Percentiles rank a stretch among this genome's conserved stretches.
phyloP scores from a whole-genome alignment of 2,113 vertebrate genomes.

The Pipra filicauda region DNA sequence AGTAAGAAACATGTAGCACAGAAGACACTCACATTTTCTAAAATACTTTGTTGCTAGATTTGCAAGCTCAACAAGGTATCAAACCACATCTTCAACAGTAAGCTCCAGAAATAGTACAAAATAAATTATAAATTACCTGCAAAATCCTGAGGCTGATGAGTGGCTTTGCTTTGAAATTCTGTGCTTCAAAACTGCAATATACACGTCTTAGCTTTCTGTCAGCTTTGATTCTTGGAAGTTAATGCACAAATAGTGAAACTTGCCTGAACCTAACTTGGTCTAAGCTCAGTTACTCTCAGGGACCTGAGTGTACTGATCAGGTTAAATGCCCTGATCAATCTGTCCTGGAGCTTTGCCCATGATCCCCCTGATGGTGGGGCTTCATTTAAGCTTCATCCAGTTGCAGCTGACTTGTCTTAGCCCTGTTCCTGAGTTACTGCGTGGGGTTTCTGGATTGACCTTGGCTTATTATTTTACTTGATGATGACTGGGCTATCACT shows the following conservation, averaged over 20 bases:
- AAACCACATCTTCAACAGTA: too few relatives aligned
- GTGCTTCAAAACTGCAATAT: neutral
- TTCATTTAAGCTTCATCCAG: neutral
- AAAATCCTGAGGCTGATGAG: too few relatives aligned
- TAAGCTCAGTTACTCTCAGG: neutral
- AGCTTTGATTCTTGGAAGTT: neutral
- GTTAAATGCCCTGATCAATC: neutral
- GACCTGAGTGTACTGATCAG: neutral
- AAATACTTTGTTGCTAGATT: too few relatives aligned
- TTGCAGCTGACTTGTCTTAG: neutral
- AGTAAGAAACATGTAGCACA: too few relatives aligned
- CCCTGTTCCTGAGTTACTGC: neutral
- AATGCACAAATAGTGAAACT: neutral
- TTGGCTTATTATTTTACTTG: neutral
- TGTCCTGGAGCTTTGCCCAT: neutral
- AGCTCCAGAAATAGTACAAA: too few relatives aligned
- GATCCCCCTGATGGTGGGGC: neutral
- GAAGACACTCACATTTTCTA: too few relatives aligned
- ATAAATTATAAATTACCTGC: too few relatives aligned
- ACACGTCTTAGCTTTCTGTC: neutral
- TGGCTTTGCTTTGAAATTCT: too few relatives aligned
- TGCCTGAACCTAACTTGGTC: neutral
- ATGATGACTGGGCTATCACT: neutral
- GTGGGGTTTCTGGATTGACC: neutral
- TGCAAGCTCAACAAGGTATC: too few relatives aligned